Conservation (phyloP, 2,888 invertebrate genomes). For the Fragum sueziense region DNA sequence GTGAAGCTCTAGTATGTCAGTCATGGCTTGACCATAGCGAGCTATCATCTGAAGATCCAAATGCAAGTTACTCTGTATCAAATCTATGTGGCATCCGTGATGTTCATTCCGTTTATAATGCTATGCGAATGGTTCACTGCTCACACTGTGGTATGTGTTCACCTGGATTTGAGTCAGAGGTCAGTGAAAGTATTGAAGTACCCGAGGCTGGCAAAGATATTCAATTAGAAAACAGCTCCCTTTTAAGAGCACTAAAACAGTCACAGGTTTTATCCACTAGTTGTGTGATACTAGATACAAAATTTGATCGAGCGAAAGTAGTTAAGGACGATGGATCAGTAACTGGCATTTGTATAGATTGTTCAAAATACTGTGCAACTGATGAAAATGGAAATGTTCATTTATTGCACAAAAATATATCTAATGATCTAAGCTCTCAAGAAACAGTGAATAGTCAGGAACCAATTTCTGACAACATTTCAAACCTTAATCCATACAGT, state of each 20-base stretch:
- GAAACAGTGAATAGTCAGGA: not conserved
- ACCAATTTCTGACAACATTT: not conserved
- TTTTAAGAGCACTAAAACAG: not conserved
- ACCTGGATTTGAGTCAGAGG: not conserved
- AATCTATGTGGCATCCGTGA: not conserved
- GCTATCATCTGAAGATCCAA: not conserved
- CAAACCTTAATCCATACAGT: not conserved
- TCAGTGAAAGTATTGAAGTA: not conserved
- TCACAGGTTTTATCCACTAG: not conserved
- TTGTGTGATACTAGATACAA: not conserved
- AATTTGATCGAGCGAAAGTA: not conserved
- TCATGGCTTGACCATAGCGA: not conserved
- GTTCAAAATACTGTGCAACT: not conserved
- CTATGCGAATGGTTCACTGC: not conserved
- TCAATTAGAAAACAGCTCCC: not conserved
- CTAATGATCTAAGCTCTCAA: not conserved
- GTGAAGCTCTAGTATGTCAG: constrained; percentile 3
- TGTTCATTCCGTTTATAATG: not conserved
- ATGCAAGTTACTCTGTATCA: not conserved
- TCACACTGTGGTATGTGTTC: not conserved
- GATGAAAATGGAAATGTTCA: not conserved
- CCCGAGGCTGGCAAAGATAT: not conserved
- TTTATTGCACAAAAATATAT: not conserved
- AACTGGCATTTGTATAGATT: not conserved
- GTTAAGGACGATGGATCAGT: not conserved